Conservation (phyloP, 2,797 vertebrate genomes). For the Sarcophilus harrisii region DNA sequence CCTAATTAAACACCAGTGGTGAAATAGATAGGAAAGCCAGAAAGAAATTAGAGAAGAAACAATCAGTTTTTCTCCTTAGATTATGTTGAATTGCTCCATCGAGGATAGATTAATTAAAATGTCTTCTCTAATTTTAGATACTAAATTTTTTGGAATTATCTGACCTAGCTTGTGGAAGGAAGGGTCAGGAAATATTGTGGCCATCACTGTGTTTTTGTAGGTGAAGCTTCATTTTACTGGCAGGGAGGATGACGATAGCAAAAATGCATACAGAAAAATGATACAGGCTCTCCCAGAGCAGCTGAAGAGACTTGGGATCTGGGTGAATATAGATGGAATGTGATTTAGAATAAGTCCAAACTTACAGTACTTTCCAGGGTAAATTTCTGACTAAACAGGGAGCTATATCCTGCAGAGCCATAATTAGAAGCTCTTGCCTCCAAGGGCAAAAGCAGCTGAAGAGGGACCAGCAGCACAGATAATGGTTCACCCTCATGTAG, state of each 20-base stretch:
- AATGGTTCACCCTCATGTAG: neutral
- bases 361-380: neutral
- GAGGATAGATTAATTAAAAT: conserved; percentile 5
- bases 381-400: neutral
- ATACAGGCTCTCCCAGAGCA: neutral
- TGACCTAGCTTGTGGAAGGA: neutral
- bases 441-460: neutral
- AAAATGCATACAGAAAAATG: neutral
- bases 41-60: neutral
- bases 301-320: neutral
- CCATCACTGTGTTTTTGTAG: neutral
- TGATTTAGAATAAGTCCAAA: neutral
- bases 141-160: neutral
- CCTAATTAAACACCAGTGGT: neutral
- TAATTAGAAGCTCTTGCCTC: neutral
- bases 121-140: conserved; percentile 33
- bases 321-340: neutral
- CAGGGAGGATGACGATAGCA: neutral
- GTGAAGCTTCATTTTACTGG: neutral
- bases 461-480: neutral
- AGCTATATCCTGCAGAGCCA: neutral
- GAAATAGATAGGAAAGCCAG: neutral
- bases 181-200: neutral
- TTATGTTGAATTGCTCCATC: neutral
- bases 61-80: neutral